Evolutionary conservation across 2,888 invertebrate species (phyloP).

Genomic region (Scelioninae gen. 1): DNA sequence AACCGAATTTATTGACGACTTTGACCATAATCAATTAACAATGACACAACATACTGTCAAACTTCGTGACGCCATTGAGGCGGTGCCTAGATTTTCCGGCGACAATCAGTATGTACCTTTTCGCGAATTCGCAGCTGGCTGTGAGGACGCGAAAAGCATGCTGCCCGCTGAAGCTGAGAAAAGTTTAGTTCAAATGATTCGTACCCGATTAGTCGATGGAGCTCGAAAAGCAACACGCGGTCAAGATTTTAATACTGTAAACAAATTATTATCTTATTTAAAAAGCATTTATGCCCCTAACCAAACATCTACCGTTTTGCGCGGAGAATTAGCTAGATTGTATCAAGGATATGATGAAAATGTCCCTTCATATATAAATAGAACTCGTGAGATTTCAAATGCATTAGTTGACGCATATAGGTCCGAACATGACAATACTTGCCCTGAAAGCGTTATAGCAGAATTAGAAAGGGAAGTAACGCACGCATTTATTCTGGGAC

Average conservation of each 20-base stretch:
- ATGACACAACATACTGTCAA: neutral
- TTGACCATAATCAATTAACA: neutral
- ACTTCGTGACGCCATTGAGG: neutral
- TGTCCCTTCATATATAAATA: neutral
- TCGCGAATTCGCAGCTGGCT: conserved; percentile 8
- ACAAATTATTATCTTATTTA: neutral
- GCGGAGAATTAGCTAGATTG: neutral
- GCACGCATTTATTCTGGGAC: neutral
- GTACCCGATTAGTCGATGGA: neutral
- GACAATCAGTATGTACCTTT: neutral
- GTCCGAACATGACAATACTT: neutral
- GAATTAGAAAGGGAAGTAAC: neutral
- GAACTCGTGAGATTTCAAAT: neutral
- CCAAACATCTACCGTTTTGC: neutral
- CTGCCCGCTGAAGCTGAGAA: conserved; percentile 6
- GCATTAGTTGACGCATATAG: neutral
- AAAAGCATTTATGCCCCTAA: neutral
- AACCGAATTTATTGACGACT: neutral
- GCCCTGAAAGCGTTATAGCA: neutral
- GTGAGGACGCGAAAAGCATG: conserved; percentile 10
- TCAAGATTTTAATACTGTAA: neutral
- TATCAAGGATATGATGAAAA: conserved; percentile 8
- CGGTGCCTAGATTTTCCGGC: conserved; percentile 11
- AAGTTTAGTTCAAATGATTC: neutral
- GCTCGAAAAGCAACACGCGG: neutral